Evolutionary conservation across 2,888 invertebrate species (phyloP), one percentile per base, ranked within the genome.

Genomic region (Thereva nobilitata): DNA sequence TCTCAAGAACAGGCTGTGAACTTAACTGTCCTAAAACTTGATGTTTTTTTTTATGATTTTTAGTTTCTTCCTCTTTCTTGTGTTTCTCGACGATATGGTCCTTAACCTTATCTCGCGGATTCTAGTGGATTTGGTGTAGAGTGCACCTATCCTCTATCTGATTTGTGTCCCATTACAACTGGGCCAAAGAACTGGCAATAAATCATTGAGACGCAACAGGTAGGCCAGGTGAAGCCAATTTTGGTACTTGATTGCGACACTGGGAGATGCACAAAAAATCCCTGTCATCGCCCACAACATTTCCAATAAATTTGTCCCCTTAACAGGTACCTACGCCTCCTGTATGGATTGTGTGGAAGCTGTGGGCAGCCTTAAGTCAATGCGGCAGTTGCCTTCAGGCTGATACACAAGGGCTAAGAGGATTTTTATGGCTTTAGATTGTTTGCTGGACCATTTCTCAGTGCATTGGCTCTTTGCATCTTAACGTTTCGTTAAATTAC

Each of bases 401-500:
- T 61, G 23, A 40, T 38, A 42, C 40, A 56, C 7, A 53, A 59
- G 67, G 50, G 50, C 59, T 61, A 57, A 67, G 54, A 55, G 66
- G 66, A 66, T 67, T 63, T 68, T 68, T 66, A 66, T 67, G 68
- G 52, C 45, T 59, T 59, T 64, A 45, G 66, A 66, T 68, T 68
- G 66, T 68, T 68, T 68, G 66, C 66, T 65, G 53, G 68, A 40
- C 55, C 68, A 61, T 66, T 68, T 67, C 66, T 63, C 56, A 66
- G 68, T 44, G 64, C 53, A 64, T 64, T 53, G 64, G 44, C 64
- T 64, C 64, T 64, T 64, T 64, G 64, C 54, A 64, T 64, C 55
- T 64, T 54, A 64, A 64, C 54, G 54, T 64, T 53, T 72, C 71
- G 71, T 72, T 71, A 72, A 72, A 72, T 70, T 72, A 71, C 67